Percentiles rank a stretch among this genome's conserved stretches.
These are phyloP conservation scores for Acrobasis suavella DNA, from an alignment of 2,888 invertebrate genomes.

Conservation along the genomic window DNA sequence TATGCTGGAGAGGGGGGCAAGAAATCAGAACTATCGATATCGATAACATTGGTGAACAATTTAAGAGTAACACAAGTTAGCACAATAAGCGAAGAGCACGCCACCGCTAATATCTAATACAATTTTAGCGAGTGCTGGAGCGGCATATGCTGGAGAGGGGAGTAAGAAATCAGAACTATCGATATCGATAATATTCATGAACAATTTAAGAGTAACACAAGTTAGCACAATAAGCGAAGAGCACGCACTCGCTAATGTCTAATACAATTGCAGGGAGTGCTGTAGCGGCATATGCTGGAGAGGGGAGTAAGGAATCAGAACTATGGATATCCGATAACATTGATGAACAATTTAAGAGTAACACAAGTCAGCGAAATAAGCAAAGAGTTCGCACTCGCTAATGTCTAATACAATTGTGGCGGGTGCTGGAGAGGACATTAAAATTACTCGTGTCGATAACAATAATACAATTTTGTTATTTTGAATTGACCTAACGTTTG, in stretches of 20 bases:
- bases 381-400: constrained; percentile 45
- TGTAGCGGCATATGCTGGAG: constrained; percentile 46
- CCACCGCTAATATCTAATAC: constrained; percentile 67
- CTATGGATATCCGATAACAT: constrained; percentile 28
- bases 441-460: too few species aligned
- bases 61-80: constrained; percentile 14
- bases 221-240: constrained; percentile 17
- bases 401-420: constrained; percentile 69
- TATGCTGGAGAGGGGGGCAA: constrained; percentile 34
- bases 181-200: constrained; percentile 24
- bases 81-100: constrained; percentile 26
- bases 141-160: constrained; percentile 39
- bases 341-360: constrained; percentile 7
- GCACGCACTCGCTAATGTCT: constrained; percentile 59
- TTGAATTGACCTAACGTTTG: too few species aligned
- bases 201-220: constrained; percentile 13
- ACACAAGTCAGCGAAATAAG: constrained; percentile 16
- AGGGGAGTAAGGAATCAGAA: constrained; percentile 34
- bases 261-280: constrained; percentile 67
- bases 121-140: constrained; percentile 62
- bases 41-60: constrained; percentile 14
- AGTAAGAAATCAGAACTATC: constrained; percentile 36
- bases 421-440: constrained; percentile 58
- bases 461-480: too few species aligned
- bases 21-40: constrained; percentile 35